Evolutionary conservation across 1,140 invertebrate genomes (phyloP), one percentile per base, ranked within the genome.

Genomic region (Solenopsis fugax): DNA sequence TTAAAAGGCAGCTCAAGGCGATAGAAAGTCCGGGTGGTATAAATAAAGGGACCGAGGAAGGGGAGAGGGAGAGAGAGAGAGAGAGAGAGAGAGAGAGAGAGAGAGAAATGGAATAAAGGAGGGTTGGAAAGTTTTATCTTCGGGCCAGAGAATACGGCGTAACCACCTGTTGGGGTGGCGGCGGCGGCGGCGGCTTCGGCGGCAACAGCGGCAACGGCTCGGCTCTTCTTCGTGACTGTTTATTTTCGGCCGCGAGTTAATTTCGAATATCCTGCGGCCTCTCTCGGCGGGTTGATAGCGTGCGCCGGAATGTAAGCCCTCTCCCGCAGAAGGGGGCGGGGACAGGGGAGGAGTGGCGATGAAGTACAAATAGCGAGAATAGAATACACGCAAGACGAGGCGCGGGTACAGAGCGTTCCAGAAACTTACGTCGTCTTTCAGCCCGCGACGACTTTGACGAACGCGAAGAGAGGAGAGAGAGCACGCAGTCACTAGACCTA

Each of bases 161-260:
- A 91, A 91, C 91, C 91, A 92, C 91, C 91, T 92, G 91, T 92
- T 92, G 91, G 72, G 85, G 71, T 85, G 69, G 82, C 48, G 65
- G 64, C 64, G 37, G 72, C 50, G 18, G 6, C 71, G 24, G 13
- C 29, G 29, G 29, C 29, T 29, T 29, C 29, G 29, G 29, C 29
- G 29, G 7, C 52, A 16, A 4, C 34, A 3, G 34, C 34, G 9
- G n/a, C 29, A 45, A 18, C 50, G 48, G 13, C 45, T 37, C 75
- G 34, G 13, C 67, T 75, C 0, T 72, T 67, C 21, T 29, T 58
- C 67, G 64, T 75, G 48, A 29, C 77, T 80, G 67, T 87, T 90
- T 90, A 87, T 90, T 90, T 91, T 89, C 45, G 73, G 67, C 67
- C 18, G 34, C 24, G 34, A 72, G 75, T 88, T 88, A 87, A 85